Conservation (phyloP, 2,113 vertebrate species). For the Suncus etruscus region DNA sequence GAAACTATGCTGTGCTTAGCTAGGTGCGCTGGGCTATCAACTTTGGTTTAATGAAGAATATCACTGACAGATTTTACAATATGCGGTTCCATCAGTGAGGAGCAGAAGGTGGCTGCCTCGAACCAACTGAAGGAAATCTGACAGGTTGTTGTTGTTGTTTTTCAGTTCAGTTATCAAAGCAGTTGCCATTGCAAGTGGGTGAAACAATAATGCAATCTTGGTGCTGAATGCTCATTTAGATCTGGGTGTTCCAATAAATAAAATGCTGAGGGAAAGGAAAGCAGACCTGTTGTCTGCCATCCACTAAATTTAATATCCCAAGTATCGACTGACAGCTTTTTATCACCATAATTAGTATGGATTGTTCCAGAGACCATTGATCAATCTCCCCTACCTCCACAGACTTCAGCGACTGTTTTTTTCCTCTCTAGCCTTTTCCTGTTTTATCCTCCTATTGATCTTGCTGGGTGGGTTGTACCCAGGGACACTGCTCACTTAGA, state of each 20-base stretch:
- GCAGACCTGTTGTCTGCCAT: conserved; percentile 86
- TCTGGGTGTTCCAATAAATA: conserved; percentile 83
- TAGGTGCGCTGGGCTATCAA: conserved; percentile 16
- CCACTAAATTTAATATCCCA: conserved; percentile 87
- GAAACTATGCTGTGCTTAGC: not conserved
- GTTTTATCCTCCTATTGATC: conserved; percentile 84
- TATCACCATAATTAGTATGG: conserved; percentile 87
- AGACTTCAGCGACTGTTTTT: conserved; percentile 64
- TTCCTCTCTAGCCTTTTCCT: conserved; percentile 57
- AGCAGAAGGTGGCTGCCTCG: conserved; percentile 64
- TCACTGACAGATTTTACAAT: conserved; percentile 69
- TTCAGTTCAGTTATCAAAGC: conserved; percentile 83
- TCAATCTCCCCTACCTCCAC: conserved; percentile 70
- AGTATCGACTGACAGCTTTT: conserved; percentile 85
- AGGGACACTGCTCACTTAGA: conserved; percentile 66
- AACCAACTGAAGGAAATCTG: conserved; percentile 65
- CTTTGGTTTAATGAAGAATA: conserved; percentile 4
- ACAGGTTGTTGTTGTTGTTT: conserved; percentile 74
- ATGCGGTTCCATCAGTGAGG: not conserved
- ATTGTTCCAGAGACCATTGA: conserved; percentile 85
- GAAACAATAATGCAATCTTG: conserved; percentile 85
- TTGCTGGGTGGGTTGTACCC: conserved; percentile 72
- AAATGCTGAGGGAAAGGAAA: conserved; percentile 75
- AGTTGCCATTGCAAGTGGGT: conserved; percentile 84
- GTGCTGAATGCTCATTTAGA: conserved; percentile 85